Evolutionary conservation across 2,888 invertebrate species (phyloP).

Genomic region (Diloba caeruleocephala): DNA sequence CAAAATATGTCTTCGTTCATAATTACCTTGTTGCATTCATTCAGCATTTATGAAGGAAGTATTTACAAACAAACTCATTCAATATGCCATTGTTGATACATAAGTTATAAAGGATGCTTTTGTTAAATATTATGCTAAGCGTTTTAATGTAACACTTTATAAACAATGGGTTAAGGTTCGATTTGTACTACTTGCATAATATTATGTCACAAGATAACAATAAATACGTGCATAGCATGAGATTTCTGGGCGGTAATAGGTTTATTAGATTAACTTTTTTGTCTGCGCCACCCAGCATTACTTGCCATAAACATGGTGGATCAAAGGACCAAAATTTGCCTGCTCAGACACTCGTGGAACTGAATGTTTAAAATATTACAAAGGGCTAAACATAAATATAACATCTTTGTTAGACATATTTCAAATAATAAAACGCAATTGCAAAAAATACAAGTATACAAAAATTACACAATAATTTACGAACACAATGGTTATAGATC

Average conservation of each 20-base stretch:
- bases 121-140: conserved; percentile 10
- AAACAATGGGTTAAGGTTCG: not conserved
- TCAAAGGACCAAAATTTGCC: too few relatives aligned
- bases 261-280: not conserved
- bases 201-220: not conserved
- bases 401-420: not conserved
- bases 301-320: not conserved
- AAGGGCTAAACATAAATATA: conserved; percentile 5
- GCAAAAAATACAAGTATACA: conserved; percentile 13
- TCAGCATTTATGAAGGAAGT: conserved; percentile 12
- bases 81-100: conserved; percentile 8
- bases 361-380: not conserved
- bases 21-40: conserved; percentile 7
- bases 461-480: conserved; percentile 33
- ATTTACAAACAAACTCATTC: conserved; percentile 23
- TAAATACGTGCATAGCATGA: not conserved
- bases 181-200: not conserved
- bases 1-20: not conserved
- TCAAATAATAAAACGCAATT: conserved; percentile 12
- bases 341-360: too few relatives aligned
- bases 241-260: not conserved
- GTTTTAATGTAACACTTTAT: conserved; percentile 2
- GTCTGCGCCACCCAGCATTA: not conserved
- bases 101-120: conserved; percentile 11
- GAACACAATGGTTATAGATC: conserved; percentile 25